Evolutionary conservation across 2,113 vertebrate genomes (phyloP).

Genomic region (Sylvietta virens): DNA sequence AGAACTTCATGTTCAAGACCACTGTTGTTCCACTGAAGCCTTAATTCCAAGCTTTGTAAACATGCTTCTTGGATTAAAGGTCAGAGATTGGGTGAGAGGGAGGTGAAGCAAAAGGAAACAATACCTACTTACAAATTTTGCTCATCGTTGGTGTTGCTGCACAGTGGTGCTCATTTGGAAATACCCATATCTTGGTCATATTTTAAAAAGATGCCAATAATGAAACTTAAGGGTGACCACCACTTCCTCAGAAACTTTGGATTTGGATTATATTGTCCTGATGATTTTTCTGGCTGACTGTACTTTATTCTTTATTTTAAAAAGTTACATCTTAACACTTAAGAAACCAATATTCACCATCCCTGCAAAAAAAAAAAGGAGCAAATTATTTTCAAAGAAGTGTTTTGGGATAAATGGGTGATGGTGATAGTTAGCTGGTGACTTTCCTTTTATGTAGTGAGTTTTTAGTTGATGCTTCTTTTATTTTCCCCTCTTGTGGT

Average conservation of each 20-base stretch:
- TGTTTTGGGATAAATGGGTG: not conserved
- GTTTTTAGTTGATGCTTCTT: not conserved
- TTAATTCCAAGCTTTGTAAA: not conserved
- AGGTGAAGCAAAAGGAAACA: not conserved
- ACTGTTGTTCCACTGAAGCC: not conserved
- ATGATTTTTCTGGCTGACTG: not conserved
- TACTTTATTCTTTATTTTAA: not conserved
- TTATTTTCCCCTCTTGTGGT: not conserved
- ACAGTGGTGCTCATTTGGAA: not conserved
- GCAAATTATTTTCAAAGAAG: not conserved
- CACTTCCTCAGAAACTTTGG: not conserved
- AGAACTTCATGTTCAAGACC: accelerated
- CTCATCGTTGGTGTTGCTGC: not conserved
- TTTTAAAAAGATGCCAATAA: not conserved
- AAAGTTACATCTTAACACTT: not conserved
- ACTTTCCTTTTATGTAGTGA: not conserved
- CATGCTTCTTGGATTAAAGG: not conserved
- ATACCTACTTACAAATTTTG: not conserved
- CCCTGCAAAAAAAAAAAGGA: not conserved
- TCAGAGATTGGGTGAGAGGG: not conserved
- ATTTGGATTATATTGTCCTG: not conserved
- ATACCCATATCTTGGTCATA: not conserved
- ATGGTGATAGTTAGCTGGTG: not conserved
- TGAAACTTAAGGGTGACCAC: not conserved
- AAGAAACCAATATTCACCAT: not conserved